Base-by-base conservation (phyloP, 2,888 invertebrate species). In the Apomyelois bistriatella region DNA sequence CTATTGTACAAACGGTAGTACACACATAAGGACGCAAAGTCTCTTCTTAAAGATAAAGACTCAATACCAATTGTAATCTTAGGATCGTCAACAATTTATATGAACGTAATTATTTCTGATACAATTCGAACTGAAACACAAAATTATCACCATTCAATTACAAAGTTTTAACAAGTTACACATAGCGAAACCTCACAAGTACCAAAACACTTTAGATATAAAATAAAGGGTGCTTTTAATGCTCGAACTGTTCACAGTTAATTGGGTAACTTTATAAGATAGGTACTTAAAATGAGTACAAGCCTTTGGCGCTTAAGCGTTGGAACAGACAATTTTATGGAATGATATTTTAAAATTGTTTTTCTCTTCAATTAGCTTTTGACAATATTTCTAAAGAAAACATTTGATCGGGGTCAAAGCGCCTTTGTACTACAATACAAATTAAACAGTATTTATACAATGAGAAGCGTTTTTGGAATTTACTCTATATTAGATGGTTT, bases 231-330 rank as follows among this genome's bases (percentile, higher is more conserved):
- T 9, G 46, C 46, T 46, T 32, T 46, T 46, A 46, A 46, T 46
- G 46, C 9, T 32, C 16, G 13, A 46, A 35, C 32, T 35, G 46
- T 46, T 46, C 43, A 15, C 46, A 46, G 46, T 46, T 46, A 46
- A 46, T 46, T 46, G 46, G 46, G 9, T 46, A 46, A 46, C 46
- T 46, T 46, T 46, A 32, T 46, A 46, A 46, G 15, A 46, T 46
- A 43, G 30, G 22, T 42, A 42, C 43, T 43, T 43, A 32, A 9
- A 32, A 7, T 12, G 13, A 30, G 43, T 41, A 41, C 16, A 32
- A 46, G 46, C 32, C 16, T 46, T 46, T 35, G 15, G 46, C 8
- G 10, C 15, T 13, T 28, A 7, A 4, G 13, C 43, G 30, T 8
- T n/a, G 12, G 30, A 13, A 28, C 15, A 16, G 46, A 4, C 16